These are phyloP conservation scores for Micropterix aruncella DNA, from an alignment of 2,888 invertebrate genomes.

Conservation along the genomic window DNA sequence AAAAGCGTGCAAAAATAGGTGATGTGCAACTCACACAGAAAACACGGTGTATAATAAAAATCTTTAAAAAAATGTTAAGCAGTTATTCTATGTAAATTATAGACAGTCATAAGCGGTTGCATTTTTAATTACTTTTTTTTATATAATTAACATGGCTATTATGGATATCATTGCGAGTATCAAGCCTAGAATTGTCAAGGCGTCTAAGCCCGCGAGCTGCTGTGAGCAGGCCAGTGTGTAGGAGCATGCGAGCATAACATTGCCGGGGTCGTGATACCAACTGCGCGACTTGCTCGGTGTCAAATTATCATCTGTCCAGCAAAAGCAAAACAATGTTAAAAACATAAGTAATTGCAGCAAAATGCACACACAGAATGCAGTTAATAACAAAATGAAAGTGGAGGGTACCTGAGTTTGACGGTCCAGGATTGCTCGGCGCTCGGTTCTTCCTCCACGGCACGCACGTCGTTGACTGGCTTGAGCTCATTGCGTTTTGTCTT, in stretches of 20 bases:
- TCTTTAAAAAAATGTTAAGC: background rate
- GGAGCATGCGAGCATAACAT: conserved; percentile 62
- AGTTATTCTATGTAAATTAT: background rate
- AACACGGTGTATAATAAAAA: background rate
- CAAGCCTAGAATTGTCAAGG: conserved; percentile 60
- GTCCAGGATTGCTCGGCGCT: background rate
- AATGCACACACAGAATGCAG: conserved; percentile 13
- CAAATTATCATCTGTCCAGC: conserved; percentile 26
- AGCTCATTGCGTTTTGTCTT: background rate
- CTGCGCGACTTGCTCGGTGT: conserved; percentile 18
- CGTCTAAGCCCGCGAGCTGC: conserved; percentile 57
- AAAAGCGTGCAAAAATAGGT: conserved; percentile 2
- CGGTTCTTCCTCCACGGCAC: conserved; percentile 33
- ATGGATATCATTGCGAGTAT: conserved; percentile 61
- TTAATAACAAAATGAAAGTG: conserved; percentile 17
- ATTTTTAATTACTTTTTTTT: conserved; percentile 10
- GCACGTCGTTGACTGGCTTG: conserved; percentile 3
- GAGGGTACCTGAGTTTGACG: background rate
- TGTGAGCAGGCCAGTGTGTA: conserved; percentile 58
- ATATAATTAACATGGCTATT: conserved; percentile 50
- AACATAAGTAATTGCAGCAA: conserved; percentile 8
- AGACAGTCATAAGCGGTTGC: background rate
- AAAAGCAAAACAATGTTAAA: background rate
- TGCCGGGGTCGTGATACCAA: conserved; percentile 47
- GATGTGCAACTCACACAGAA: background rate